Conservation (phyloP, 2,888 invertebrate species). For the Thecophora atra region DNA sequence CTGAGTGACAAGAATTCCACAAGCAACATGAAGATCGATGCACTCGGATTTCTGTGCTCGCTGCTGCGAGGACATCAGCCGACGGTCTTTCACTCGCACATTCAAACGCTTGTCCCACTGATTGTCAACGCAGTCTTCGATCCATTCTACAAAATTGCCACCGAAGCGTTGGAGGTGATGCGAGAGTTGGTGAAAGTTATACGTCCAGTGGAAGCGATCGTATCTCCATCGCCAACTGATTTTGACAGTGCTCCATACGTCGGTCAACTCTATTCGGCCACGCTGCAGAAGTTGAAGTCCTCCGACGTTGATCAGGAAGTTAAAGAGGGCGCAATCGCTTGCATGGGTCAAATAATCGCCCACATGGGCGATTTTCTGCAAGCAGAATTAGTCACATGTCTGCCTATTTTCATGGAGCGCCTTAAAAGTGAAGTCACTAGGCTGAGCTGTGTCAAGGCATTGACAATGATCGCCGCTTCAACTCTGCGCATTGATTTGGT, state of each 20-base stretch:
- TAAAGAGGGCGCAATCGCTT: slow-evolving; percentile 96
- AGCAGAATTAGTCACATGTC: slow-evolving; percentile 81
- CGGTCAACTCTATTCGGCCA: slow-evolving; percentile 83
- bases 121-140: slow-evolving; percentile 91
- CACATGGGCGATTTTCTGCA: slow-evolving; percentile 88
- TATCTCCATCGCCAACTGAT: slow-evolving; percentile 62
- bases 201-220: slow-evolving; percentile 70
- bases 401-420: slow-evolving; percentile 95
- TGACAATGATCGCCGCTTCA: slow-evolving; percentile 93
- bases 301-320: slow-evolving; percentile 99
- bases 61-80: slow-evolving; percentile 64
- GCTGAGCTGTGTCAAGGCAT: slow-evolving; percentile 93
- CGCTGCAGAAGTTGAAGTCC: slow-evolving; percentile 85
- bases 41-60: slow-evolving; percentile 82
- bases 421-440: slow-evolving; percentile 97
- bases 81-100: slow-evolving; percentile 80
- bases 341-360: slow-evolving; percentile 94
- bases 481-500: slow-evolving; percentile 85
- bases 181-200: slow-evolving; percentile 95
- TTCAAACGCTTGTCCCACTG: slow-evolving; percentile 81
- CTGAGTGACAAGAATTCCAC: slow-evolving; percentile 92
- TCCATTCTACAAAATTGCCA: slow-evolving; percentile 98
- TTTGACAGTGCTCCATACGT: slow-evolving; percentile 84
- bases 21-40: slow-evolving; percentile 98
- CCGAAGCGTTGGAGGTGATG: slow-evolving; percentile 91